Base-by-base conservation (phyloP, 2,888 invertebrate genomes). In the Cryptocephalus moraei region DNA sequence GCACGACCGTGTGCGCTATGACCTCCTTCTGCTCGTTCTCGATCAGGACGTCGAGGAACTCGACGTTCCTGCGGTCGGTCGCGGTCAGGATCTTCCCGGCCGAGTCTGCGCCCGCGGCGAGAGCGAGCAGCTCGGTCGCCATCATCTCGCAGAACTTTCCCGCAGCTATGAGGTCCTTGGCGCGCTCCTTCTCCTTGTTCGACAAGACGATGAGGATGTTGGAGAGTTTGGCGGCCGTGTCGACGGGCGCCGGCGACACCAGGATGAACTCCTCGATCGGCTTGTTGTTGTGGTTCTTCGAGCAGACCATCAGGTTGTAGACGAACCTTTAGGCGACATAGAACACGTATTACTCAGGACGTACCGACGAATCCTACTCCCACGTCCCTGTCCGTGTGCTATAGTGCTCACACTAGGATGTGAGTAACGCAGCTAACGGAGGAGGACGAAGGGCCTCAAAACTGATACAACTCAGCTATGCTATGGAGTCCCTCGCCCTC, bases 21-120 rank as follows among this genome's bases (percentile, higher is more conserved):
- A 91, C 91, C 74, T 95, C 94, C 68, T 96, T 99, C 68, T 97
- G 97, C 69, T 99, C 97, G 67, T 95, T 94, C 72, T 99, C 97
- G 59, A 99, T 99, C 39, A 99, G 77, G 0, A 96, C 91, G 68
- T 97, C 96, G 53, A 96, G 76, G 72, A 96, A 93, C 64, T 95
- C 96, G 13, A 91, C 86, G 65, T 92, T 95, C 49, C 93, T 77
- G 56, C 90, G 82, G 69, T 99, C 99, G 43, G 93, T 91, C 42
- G 99, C 92, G 46, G 95, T 93, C 38, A 99, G 79, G 50, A 99
- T 86, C 60, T 91, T 81, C 0, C 94, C 95, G 1, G 97, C 93
- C 4, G 93, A 94, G 72, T 95, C 92, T 0, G 91, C 86, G 8
- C 92, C 92, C 2, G 95, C 91, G 0, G 95, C 94, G 44, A 97